Evolutionary conservation across 2,113 vertebrate genomes (phyloP).

Genomic region (Tachuris rubrigastra): DNA sequence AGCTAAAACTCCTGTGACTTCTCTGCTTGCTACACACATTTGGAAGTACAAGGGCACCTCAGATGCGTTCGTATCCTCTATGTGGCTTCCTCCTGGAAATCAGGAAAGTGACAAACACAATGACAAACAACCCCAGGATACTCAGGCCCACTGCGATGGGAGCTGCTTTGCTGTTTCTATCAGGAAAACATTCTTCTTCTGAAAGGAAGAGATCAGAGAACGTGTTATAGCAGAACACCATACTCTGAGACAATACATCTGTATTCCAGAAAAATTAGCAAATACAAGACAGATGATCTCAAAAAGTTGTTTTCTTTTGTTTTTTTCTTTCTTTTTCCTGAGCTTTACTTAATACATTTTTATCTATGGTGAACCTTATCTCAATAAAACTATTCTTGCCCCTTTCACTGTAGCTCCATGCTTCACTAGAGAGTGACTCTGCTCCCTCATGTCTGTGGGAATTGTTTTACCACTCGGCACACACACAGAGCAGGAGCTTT

Average conservation of each 20-base stretch:
- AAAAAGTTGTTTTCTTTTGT: background rate
- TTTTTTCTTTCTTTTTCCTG: background rate
- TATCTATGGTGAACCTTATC: background rate
- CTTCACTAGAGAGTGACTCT: background rate
- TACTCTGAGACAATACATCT: background rate
- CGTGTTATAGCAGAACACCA: background rate
- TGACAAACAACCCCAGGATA: slow-evolving; percentile 72
- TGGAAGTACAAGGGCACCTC: slow-evolving; percentile 9
- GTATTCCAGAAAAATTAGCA: background rate
- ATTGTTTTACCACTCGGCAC: background rate
- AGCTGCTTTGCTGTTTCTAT: slow-evolving; percentile 74
- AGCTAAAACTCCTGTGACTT: background rate
- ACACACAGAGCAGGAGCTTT: background rate
- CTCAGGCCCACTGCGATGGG: slow-evolving; percentile 74
- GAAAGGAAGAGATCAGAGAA: slow-evolving; percentile 61
- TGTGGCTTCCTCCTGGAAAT: slow-evolving; percentile 74
- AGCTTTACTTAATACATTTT: background rate
- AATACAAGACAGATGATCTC: background rate
- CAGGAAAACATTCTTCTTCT: slow-evolving; percentile 85
- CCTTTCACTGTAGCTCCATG: background rate
- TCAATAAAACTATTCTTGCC: background rate
- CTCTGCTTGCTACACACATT: background rate
- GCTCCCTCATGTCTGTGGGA: background rate
- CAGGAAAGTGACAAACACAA: slow-evolving; percentile 73
- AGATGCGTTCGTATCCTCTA: slow-evolving; percentile 77